Percentiles rank a stretch among this genome's conserved stretches.
Conservation (phyloP, 1,140 invertebrate genomes). For the Drosophila erecta region DNA sequence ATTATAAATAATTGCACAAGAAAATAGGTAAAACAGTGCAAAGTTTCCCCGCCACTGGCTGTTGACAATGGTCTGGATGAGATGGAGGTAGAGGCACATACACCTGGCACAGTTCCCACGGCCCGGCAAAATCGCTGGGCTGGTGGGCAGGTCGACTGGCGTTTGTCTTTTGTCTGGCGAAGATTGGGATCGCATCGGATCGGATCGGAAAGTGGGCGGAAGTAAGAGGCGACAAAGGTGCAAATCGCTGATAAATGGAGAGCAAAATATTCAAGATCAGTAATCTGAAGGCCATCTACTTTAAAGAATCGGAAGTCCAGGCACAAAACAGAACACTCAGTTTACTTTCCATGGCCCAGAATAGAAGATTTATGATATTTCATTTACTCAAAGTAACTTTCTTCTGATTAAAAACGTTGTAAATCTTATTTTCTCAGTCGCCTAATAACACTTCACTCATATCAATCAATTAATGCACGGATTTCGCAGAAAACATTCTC, state of each 20-base stretch:
- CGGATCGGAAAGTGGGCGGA: conserved; percentile 43
- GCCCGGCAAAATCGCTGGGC: conserved; percentile 12
- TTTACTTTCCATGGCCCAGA: background rate
- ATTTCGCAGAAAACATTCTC: too few species aligned
- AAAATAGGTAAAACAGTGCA: conserved; percentile 71
- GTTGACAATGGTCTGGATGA: conserved; percentile 41
- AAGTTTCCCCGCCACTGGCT: conserved; percentile 45
- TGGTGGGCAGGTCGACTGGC: conserved; percentile 40
- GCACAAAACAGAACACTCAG: too few species aligned
- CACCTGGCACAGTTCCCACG: conserved; percentile 80
- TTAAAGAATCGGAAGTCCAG: conserved; percentile 9
- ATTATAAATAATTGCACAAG: conserved; percentile 83
- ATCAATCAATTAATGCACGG: too few species aligned
- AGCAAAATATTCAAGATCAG: conserved; percentile 17
- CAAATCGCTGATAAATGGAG: conserved; percentile 39
- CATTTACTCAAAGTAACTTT: too few species aligned
- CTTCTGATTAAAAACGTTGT: too few species aligned
- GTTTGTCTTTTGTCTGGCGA: conserved; percentile 33
- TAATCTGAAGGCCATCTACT: background rate
- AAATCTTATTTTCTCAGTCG: too few species aligned
- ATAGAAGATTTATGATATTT: background rate
- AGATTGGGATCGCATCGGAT: conserved; percentile 36
- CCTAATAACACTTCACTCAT: too few species aligned
- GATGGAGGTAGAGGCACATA: conserved; percentile 33
- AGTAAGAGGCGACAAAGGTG: conserved; percentile 26